These are phyloP conservation scores for Eupsilia transversa DNA, from an alignment of 2,888 invertebrate species.

Conservation along the genomic window DNA sequence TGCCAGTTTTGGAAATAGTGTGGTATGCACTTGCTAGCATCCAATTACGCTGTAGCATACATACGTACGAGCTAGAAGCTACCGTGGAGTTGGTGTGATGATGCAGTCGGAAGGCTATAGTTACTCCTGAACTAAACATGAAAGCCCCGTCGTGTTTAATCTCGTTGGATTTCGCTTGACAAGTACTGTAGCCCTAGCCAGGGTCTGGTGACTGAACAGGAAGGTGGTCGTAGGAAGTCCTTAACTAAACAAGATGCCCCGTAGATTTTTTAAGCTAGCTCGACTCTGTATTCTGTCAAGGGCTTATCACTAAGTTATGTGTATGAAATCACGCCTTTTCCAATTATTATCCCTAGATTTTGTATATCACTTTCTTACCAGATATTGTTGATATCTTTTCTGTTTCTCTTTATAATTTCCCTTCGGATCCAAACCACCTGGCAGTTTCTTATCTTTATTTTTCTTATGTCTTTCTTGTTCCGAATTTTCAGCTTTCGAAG, in stretches of 20 bases:
- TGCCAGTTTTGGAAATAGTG: too few relatives aligned
- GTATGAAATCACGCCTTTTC: not conserved
- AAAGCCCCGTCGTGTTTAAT: not conserved
- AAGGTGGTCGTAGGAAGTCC: not conserved
- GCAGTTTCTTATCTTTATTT: not conserved
- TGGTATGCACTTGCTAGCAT: not conserved
- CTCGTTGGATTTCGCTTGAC: not conserved
- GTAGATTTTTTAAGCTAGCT: not conserved
- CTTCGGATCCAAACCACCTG: not conserved
- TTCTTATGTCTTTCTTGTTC: not conserved
- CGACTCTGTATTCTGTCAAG: not conserved
- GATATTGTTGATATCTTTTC: too few relatives aligned
- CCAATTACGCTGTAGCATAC: not conserved
- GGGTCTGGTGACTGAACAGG: not conserved
- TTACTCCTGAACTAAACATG: not conserved
- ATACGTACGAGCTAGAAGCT: too few relatives aligned
- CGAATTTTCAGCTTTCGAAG: not conserved
- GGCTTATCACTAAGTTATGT: not conserved
- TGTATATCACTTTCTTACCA: not conserved
- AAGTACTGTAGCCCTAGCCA: not conserved
- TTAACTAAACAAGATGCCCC: not conserved
- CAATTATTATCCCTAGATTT: too few relatives aligned
- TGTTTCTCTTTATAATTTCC: too few relatives aligned
- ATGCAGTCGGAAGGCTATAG: not conserved
- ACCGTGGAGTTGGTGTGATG: not conserved